These are phyloP conservation scores for Asbolus verrucosus DNA, from an alignment of 1,140 invertebrate genomes.

Conservation along the genomic window DNA sequence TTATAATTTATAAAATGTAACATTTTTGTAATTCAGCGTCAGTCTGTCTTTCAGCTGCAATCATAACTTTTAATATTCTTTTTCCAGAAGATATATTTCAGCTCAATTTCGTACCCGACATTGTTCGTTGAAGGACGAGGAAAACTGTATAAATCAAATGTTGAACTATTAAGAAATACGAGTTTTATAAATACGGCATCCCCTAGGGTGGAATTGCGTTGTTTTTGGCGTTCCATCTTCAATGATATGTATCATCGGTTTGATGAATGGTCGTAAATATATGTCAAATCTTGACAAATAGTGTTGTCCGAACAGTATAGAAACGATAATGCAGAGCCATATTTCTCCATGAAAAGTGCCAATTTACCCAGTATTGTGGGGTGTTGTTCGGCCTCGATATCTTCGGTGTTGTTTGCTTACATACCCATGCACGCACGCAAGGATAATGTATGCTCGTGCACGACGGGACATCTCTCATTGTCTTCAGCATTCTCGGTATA, in stretches of 20 bases:
- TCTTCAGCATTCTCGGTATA: neutral
- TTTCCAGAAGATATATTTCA: slow-evolving; percentile 15
- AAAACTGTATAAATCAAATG: slow-evolving; percentile 24
- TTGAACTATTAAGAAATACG: slow-evolving; percentile 26
- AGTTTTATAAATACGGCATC: slow-evolving; percentile 18
- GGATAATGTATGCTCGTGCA: neutral
- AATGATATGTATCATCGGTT: neutral
- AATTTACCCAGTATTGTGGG: slow-evolving; percentile 2
- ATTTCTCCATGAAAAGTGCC: slow-evolving; percentile 24
- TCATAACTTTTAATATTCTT: slow-evolving; percentile 32
- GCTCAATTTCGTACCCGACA: slow-evolving; percentile 1
- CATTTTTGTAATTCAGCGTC: too few species aligned
- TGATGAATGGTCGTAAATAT: slow-evolving; percentile 24
- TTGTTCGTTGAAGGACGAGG: slow-evolving; percentile 14
- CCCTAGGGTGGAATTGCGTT: neutral
- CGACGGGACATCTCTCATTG: slow-evolving; percentile 2
- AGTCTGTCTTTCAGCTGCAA: neutral
- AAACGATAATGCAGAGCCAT: slow-evolving; percentile 17
- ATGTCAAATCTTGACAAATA: slow-evolving; percentile 29
- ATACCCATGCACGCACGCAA: too few species aligned
- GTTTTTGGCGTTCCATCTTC: slow-evolving; percentile 16
- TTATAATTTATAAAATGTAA: too few species aligned
- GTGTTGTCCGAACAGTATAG: slow-evolving; percentile 23
- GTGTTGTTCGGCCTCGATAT: too few species aligned
- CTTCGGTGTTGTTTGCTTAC: too few species aligned